Evolutionary conservation across 2,888 invertebrate genomes (phyloP).

Genomic region (Dolichopus griseipennis): DNA sequence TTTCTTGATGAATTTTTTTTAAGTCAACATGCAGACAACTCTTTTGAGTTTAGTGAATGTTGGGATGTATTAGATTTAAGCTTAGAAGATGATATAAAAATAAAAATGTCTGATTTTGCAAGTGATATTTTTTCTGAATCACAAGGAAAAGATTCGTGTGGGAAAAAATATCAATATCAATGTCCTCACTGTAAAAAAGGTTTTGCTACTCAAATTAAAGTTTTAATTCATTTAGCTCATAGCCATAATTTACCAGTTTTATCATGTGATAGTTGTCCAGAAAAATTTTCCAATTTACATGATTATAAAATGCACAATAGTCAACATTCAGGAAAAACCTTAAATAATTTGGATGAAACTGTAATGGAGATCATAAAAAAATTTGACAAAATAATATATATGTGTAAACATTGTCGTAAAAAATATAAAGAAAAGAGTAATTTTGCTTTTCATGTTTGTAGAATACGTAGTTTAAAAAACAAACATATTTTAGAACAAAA

Average conservation of each 20-base stretch:
- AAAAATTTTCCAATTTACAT: constrained; percentile 19
- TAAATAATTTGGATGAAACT: neutral
- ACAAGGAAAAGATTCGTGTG: neutral
- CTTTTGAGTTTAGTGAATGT: constrained; percentile 28
- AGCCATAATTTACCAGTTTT: constrained; percentile 21
- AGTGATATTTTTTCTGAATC: neutral
- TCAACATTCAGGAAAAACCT: constrained; percentile 12
- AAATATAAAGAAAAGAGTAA: constrained; percentile 8
- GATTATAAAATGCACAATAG: constrained; percentile 20
- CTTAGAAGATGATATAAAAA: constrained; percentile 25
- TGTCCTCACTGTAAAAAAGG: constrained; percentile 27
- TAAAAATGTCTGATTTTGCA: neutral
- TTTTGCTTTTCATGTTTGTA: constrained; percentile 11
- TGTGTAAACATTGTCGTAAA: constrained; percentile 10
- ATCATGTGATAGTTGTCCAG: constrained; percentile 23
- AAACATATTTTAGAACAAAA: neutral
- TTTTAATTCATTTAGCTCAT: constrained; percentile 26
- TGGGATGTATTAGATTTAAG: constrained; percentile 28
- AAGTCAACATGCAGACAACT: constrained; percentile 26
- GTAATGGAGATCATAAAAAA: neutral
- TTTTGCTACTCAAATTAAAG: constrained; percentile 22
- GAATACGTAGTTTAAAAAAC: neutral
- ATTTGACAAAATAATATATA: neutral
- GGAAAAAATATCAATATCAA: constrained; percentile 19
- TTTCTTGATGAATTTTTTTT: constrained; percentile 29